These are phyloP conservation scores for Urosaurus nigricauda DNA, from an alignment of 2,797 vertebrate genomes.

Conservation along the genomic window DNA sequence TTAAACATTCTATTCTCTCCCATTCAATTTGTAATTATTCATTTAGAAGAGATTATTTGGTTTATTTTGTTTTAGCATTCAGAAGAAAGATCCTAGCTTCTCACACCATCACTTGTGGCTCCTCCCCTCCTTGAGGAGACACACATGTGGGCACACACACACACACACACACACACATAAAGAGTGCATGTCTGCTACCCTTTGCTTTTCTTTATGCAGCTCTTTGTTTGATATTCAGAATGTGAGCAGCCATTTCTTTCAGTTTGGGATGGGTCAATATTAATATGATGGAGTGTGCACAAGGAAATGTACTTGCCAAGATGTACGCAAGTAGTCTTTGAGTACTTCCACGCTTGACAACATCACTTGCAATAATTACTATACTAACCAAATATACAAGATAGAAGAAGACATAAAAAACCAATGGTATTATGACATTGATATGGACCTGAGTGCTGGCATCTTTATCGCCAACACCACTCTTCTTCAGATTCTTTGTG, in stretches of 20 bases:
- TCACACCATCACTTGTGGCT: too few relatives aligned
- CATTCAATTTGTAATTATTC: too few relatives aligned
- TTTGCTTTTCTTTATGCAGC: background rate
- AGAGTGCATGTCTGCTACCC: background rate
- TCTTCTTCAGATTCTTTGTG: background rate
- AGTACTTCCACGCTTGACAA: slow-evolving; percentile 14
- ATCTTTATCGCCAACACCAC: background rate
- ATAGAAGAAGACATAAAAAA: background rate
- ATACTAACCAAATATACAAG: background rate
- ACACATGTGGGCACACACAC: too few relatives aligned
- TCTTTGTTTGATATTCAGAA: background rate
- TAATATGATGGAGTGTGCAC: slow-evolving; percentile 58
- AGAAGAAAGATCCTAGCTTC: too few relatives aligned
- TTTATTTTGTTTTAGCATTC: too few relatives aligned
- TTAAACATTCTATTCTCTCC: too few relatives aligned
- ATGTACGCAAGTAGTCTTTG: slow-evolving; percentile 29
- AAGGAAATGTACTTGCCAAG: slow-evolving; percentile 48
- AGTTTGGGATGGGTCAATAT: slow-evolving; percentile 62
- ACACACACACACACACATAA: too few relatives aligned
- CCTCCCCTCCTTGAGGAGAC: too few relatives aligned
- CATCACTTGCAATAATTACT: slow-evolving; percentile 36
- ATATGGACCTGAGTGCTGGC: background rate
- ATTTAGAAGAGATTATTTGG: too few relatives aligned
- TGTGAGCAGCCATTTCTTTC: slow-evolving; percentile 42
- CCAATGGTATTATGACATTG: background rate